Evolutionary conservation across 35 echinoderm and acorn worm species (phyloP), one percentile per base, ranked within the genome.

Genomic region (Eucidaris tribuloides): DNA sequence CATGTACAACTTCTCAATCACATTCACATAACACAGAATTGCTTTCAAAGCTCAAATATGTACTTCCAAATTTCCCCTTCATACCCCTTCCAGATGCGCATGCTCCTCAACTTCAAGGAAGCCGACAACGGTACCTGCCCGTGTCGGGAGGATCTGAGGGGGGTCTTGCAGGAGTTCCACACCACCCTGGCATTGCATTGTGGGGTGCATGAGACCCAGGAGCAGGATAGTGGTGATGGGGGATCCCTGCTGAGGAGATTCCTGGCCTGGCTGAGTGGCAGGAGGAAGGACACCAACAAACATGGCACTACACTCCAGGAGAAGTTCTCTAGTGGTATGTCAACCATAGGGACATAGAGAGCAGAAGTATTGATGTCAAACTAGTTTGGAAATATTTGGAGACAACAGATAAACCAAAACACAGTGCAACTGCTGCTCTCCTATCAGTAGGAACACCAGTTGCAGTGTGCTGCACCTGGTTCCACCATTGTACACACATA

Each of bases 311-410:
- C 80, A 25, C 58, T 81, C 15, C 65, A 48, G 37, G 81, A 99
- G 46, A 99, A 99, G 45, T 99, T 99, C 65, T 99, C 90, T 5
- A 59, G 90, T 71, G 96, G 96, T 99, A 83, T n/a, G n/a, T n/a
- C n/a, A n/a, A n/a, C n/a, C n/a, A n/a, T n/a, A n/a, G n/a, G n/a
- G n/a, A n/a, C n/a, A n/a, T n/a, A n/a, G n/a, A n/a, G n/a, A n/a
- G n/a, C n/a, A n/a, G n/a, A n/a, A n/a, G n/a, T n/a, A n/a, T n/a
- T n/a, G n/a, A n/a, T n/a, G n/a, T n/a, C n/a, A n/a, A n/a, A n/a
- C n/a, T n/a, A n/a, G n/a, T n/a, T n/a, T n/a, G n/a, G n/a, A n/a
- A n/a, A n/a, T n/a, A n/a, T n/a, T n/a, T n/a, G n/a, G n/a, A n/a
- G n/a, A n/a, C n/a, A n/a, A n/a, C n/a, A n/a, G n/a, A n/a, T n/a